Percentiles rank a stretch among this genome's conserved stretches.
These are phyloP conservation scores for Branchipolynoe longqiensis DNA, from an alignment of 2,888 invertebrate species.

Conservation along the genomic window DNA sequence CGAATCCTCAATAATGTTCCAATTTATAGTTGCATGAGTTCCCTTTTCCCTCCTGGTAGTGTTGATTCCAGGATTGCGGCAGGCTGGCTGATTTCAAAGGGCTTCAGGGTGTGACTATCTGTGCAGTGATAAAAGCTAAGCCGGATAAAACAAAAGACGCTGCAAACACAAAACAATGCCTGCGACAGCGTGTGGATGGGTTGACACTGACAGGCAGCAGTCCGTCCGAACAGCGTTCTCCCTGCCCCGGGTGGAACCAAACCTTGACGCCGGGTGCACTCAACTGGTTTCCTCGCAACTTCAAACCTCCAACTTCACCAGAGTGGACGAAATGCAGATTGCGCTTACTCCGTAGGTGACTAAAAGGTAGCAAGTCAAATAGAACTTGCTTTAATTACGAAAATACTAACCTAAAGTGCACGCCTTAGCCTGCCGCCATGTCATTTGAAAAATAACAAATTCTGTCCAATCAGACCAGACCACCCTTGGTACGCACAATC, in stretches of 20 bases:
- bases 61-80: background rate
- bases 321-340: background rate
- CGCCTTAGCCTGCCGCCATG: constrained; percentile 54
- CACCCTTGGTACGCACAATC: background rate
- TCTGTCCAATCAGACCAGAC: constrained; percentile 51
- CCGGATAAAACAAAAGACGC: constrained; percentile 29
- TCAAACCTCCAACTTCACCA: constrained; percentile 42
- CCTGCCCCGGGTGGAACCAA: background rate
- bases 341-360: background rate
- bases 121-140: constrained; percentile 13
- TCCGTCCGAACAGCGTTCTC: background rate
- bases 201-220: no score
- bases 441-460: constrained; percentile 58
- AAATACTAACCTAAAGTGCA: background rate
- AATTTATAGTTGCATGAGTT: constrained; percentile 32
- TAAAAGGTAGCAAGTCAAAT: constrained; percentile 24
- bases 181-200: background rate
- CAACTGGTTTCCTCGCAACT: background rate
- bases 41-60: background rate
- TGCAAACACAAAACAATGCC: background rate
- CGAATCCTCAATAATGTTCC: constrained; percentile 13
- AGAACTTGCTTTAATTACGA: constrained; percentile 13
- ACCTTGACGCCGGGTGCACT: background rate
- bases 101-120: background rate
- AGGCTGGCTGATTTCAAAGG: background rate